Evolutionary conservation across 2,797 vertebrate species (phyloP).

Genomic region (Cryptoprocta ferox): DNA sequence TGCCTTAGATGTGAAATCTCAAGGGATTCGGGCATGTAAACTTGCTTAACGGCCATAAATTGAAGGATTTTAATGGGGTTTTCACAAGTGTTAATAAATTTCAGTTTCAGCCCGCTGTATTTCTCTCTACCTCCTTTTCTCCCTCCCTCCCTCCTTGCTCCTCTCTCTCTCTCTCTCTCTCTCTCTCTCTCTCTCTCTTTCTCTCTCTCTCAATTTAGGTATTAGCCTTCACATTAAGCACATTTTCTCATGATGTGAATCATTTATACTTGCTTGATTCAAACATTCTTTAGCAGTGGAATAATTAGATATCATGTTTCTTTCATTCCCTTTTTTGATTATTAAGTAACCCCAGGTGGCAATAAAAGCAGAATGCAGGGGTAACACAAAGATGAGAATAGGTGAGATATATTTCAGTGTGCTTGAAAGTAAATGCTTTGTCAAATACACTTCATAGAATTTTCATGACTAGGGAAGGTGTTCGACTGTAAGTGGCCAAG

Average conservation of each 20-base stretch:
- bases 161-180: not conserved
- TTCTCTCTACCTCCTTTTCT: not conserved
- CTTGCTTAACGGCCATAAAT: conserved; percentile 79
- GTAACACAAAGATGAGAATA: not conserved
- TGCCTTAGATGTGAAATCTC: conserved; percentile 64
- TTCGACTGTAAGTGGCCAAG: conserved; percentile 31
- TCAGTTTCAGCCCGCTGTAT: conserved; percentile 43
- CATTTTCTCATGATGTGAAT: conserved; percentile 62
- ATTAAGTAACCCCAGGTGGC: conserved; percentile 69
- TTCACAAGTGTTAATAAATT: conserved; percentile 81
- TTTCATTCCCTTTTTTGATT: conserved; percentile 66
- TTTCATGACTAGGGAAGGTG: conserved; percentile 59
- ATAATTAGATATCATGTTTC: conserved; percentile 75
- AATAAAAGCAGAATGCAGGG: conserved; percentile 59
- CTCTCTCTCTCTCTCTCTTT: not conserved
- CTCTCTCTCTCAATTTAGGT: not conserved
- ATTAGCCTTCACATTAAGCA: conserved; percentile 65
- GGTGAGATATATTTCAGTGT: conserved; percentile 43
- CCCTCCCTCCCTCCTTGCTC: not conserved
- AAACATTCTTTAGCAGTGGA: conserved; percentile 46
- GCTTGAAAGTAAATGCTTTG: conserved; percentile 36
- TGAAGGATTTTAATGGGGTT: conserved; percentile 74
- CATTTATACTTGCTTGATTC: conserved; percentile 63
- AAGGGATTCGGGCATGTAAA: conserved; percentile 76
- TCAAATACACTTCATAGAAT: conserved; percentile 56